Percentiles rank a stretch among this genome's conserved stretches.
phyloP scores from a whole-genome alignment of 1,140 invertebrate species.

The Pinna nobilis region DNA sequence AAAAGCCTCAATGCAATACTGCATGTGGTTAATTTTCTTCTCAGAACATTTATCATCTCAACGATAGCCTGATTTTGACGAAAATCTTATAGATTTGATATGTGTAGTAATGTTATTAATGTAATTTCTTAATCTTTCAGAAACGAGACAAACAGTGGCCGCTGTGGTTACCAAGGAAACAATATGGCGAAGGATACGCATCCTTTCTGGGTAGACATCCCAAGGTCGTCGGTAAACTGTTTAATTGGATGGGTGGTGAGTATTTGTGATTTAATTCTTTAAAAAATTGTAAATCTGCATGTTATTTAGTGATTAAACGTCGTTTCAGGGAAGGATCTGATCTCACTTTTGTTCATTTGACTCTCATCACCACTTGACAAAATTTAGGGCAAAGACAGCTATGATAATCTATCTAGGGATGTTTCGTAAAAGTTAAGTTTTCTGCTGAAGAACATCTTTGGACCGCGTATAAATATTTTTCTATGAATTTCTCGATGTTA shows the following conservation, averaged over 20 bases:
- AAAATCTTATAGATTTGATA: background rate
- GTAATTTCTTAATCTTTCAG: slow-evolving; percentile 59
- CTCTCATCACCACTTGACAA: too few species aligned
- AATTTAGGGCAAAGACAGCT: too few species aligned
- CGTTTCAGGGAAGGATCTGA: background rate
- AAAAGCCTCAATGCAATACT: too few species aligned
- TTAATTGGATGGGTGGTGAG: slow-evolving; percentile 76
- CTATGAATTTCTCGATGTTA: too few species aligned
- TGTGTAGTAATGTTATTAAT: background rate
- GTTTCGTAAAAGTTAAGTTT: too few species aligned
- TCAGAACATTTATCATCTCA: too few species aligned
- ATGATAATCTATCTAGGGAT: too few species aligned
- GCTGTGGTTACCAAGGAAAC: slow-evolving; percentile 78
- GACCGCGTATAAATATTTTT: too few species aligned
- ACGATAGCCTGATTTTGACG: background rate
- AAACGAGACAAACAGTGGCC: slow-evolving; percentile 76
- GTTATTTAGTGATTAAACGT: background rate
- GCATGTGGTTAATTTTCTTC: too few species aligned
- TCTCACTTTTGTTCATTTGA: too few species aligned
- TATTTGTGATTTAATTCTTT: slow-evolving; percentile 6
- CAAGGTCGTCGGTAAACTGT: slow-evolving; percentile 75
- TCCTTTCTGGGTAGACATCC: slow-evolving; percentile 76
- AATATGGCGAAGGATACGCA: slow-evolving; percentile 78
- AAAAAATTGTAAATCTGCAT: background rate
- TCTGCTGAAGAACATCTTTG: too few species aligned